phyloP scores from a whole-genome alignment of 1,140 invertebrate genomes.

The Neoseiulus cucumeris region DNA sequence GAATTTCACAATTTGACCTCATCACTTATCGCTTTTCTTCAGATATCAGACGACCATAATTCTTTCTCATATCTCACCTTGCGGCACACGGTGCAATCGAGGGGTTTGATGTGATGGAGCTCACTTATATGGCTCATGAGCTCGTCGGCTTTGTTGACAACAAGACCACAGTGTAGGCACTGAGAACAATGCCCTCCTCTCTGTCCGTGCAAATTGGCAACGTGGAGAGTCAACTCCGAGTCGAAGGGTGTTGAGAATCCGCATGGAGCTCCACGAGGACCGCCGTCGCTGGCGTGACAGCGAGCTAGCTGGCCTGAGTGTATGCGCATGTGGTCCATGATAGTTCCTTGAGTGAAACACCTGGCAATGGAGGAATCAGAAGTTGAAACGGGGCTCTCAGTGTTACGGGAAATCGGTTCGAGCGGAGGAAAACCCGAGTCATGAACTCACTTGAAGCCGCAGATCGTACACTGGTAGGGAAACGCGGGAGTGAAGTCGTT shows the following conservation, averaged over 20 bases:
- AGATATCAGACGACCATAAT: no score
- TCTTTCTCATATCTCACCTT: not conserved
- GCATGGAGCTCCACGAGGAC: not conserved
- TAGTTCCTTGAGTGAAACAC: conserved; percentile 25
- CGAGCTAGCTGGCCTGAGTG: conserved; percentile 28
- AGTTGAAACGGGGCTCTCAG: conserved; percentile 26
- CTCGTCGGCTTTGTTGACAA: not conserved
- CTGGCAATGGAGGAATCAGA: conserved; percentile 26
- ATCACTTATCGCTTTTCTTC: no score
- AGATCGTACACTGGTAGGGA: conserved; percentile 1
- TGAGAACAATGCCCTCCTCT: not conserved
- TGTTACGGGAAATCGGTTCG: conserved; percentile 31
- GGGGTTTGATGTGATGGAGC: not conserved
- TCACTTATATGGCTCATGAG: not conserved
- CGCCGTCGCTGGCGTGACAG: conserved; percentile 17
- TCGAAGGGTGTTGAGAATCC: not conserved
- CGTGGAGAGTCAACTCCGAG: not conserved
- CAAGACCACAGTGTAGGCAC: not conserved
- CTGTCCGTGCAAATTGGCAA: not conserved
- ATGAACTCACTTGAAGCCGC: conserved; percentile 26
- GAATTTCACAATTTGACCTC: no score
- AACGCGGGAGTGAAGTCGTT: not conserved
- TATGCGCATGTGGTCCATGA: conserved; percentile 31
- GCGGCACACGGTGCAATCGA: not conserved
- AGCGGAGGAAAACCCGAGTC: conserved; percentile 23